Percentiles rank a stretch among this genome's conserved stretches.
Conservation (phyloP, 1,140 invertebrate genomes). For the Trachelipus rathkii region DNA sequence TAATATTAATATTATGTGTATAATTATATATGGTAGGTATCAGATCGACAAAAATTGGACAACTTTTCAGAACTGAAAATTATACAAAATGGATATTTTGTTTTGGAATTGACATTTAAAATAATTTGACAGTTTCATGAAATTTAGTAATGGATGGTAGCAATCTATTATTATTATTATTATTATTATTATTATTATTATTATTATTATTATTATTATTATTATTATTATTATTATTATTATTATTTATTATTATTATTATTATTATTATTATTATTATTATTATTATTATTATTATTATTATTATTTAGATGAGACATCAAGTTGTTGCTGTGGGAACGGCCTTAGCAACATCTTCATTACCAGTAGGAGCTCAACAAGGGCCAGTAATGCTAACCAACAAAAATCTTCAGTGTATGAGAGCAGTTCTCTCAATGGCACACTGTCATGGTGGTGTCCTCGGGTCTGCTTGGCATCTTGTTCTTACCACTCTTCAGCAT, state of each 20-base stretch:
- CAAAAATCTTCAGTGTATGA: constrained; percentile 95
- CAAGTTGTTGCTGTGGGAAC: constrained; percentile 93
- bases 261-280: no score
- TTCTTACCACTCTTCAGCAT: constrained; percentile 91
- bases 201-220: not conserved
- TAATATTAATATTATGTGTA: no score
- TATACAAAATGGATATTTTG: no score
- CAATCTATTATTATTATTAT: no score
- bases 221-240: constrained; percentile 34
- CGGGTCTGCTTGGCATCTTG: constrained; percentile 89
- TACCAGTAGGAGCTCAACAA: constrained; percentile 68
- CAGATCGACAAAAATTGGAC: no score
- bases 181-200: no score
- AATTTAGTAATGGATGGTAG: no score
- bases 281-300: not conserved
- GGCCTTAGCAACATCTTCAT: constrained; percentile 75
- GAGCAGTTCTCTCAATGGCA: constrained; percentile 79
- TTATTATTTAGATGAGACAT: constrained; percentile 63
- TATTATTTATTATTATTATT: no score
- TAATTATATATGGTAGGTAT: no score
- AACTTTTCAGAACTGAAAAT: no score
- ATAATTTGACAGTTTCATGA: no score
- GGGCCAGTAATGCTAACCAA: constrained; percentile 97
- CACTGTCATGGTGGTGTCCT: constrained; percentile 88
- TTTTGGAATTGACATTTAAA: no score